Evolutionary conservation across 2,888 invertebrate species (phyloP), one percentile per base, ranked within the genome.

Genomic region (Diploptera punctata): DNA sequence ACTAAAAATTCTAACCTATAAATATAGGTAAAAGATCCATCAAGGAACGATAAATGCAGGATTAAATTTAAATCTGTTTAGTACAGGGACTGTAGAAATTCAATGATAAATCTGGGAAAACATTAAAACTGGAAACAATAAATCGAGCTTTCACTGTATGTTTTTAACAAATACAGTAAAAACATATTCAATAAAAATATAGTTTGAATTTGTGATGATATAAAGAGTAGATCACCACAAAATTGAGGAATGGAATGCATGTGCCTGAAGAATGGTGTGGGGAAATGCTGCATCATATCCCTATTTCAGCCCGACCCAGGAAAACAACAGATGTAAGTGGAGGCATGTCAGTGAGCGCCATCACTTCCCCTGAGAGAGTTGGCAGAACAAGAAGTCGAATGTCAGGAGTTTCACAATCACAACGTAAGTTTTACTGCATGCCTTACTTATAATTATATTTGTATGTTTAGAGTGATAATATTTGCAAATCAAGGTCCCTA

Each of bases 341-440:
- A 21, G 33, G 47, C 26, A 72, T 69, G 72, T 21, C 47, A 7
- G 33, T 57, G 31, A 72, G 54, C 43, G 54, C 75, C 80, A 74
- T 89, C 82, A 80, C 89, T 81, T 86, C 92, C 74, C 91, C 83
- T 79, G 93, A 89, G 81, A 87, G 83, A 80, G 80, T 78, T 79
- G 87, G 81, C 77, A 86, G 81, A 83, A 90, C 84, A 78, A 90
- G 87, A 77, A 91, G 81, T 81, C 88, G 85, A 77, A 88, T 92
- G 24, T 88, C 93, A 1, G 92, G 94, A 18, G 92, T 94, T 13
- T 96, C 96, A 1, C 95, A 95, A 80, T 97, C 97, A 54, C 97
- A 97, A 86, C 97, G 95, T 96, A 85, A 90, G 92, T 87, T 26
- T 18, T 9, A 38, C 33, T 33, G 33, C 33, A 33, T 33, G 33